phyloP scores from a whole-genome alignment of 2,888 invertebrate species.

The Stenodema calcarata region DNA sequence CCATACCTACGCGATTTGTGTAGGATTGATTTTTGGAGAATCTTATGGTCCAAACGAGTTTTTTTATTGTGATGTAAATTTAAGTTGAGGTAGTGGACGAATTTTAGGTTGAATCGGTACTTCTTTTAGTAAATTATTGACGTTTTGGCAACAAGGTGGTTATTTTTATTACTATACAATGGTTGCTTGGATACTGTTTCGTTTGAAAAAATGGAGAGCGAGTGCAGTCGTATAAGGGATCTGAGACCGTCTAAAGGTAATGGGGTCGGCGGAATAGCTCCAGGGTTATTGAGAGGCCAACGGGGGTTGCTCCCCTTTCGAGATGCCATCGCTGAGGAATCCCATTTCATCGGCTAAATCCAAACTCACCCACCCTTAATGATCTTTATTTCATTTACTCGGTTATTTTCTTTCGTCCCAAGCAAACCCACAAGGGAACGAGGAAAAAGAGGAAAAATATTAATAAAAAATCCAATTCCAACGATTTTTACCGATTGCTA shows the following conservation, averaged over 20 bases:
- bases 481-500: not conserved
- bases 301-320: not conserved
- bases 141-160: too few species aligned
- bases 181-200: too few species aligned
- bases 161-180: too few species aligned
- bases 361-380: not conserved
- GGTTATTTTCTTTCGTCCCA: not conserved
- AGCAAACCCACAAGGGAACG: not conserved
- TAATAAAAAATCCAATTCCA: not conserved
- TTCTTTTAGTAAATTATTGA: too few species aligned
- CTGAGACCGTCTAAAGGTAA: not conserved
- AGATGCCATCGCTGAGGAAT: not conserved
- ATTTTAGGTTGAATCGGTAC: too few species aligned
- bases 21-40: too few species aligned
- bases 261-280: not conserved
- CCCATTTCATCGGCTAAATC: not conserved
- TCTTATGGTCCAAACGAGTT: too few species aligned
- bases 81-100: too few species aligned
- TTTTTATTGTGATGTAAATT: too few species aligned
- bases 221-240: not conserved
- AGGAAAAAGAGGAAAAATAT: not conserved
- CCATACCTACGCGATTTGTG: too few species aligned
- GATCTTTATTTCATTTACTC: not conserved
- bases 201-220: too few species aligned
- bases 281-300: not conserved